phyloP scores from a whole-genome alignment of 2,888 invertebrate genomes.

The Acronicta psi region DNA sequence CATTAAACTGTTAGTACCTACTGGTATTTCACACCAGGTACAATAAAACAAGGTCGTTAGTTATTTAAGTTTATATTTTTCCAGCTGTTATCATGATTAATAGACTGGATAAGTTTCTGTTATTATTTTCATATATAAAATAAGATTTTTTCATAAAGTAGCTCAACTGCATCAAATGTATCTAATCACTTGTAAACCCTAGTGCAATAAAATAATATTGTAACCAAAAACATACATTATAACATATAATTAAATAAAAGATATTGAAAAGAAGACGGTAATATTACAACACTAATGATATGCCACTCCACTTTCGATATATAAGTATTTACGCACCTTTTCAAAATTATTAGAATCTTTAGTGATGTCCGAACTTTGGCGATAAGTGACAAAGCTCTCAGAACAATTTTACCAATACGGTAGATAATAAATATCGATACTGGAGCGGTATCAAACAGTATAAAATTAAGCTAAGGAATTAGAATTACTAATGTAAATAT shows the following conservation, averaged over 20 bases:
- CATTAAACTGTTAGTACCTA: neutral
- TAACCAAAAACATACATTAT: slow-evolving; percentile 25
- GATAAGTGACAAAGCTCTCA: too few species aligned
- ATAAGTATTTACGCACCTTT: neutral
- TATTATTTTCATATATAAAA: too few species aligned
- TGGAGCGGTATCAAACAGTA: slow-evolving; percentile 12
- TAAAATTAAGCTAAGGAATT: slow-evolving; percentile 6
- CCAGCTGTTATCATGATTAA: too few species aligned
- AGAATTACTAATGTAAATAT: slow-evolving; percentile 34
- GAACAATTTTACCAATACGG: too few species aligned
- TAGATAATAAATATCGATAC: slow-evolving; percentile 1
- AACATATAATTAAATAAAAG: slow-evolving; percentile 2
- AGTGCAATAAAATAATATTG: slow-evolving; percentile 40
- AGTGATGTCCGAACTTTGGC: too few species aligned
- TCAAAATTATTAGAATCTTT: neutral
- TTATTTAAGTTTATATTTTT: too few species aligned
- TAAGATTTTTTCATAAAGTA: slow-evolving; percentile 20
- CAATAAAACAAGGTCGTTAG: too few species aligned
- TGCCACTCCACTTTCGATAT: neutral
- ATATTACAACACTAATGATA: slow-evolving; percentile 4
- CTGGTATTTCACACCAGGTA: too few species aligned
- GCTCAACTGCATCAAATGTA: slow-evolving; percentile 41
- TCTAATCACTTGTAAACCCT: slow-evolving; percentile 40
- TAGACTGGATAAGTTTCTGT: too few species aligned
- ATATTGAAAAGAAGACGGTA: slow-evolving; percentile 8